These are phyloP conservation scores for Beris chalybata DNA, from an alignment of 2,888 invertebrate species.

Conservation along the genomic window DNA sequence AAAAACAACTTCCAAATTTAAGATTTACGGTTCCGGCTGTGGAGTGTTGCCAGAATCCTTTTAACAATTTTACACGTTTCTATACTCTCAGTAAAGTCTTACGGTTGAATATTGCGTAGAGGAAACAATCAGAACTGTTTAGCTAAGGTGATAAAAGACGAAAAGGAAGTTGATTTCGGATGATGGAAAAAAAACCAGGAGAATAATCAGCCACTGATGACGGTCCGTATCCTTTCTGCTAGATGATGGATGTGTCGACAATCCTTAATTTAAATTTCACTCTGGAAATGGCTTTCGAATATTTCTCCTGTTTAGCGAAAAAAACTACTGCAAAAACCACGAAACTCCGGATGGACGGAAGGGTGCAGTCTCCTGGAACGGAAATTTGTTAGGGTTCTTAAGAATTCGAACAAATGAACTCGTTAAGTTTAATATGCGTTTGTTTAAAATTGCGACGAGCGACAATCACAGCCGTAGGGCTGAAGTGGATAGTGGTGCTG, in stretches of 20 bases:
- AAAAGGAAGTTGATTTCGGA: neutral
- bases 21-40: neutral
- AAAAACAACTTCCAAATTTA: slow-evolving; percentile 1
- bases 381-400: neutral
- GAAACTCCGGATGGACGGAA: too few relatives aligned
- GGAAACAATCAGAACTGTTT: slow-evolving; percentile 1
- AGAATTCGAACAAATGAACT: slow-evolving; percentile 6
- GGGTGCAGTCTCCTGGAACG: too few relatives aligned
- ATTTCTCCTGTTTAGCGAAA: too few relatives aligned
- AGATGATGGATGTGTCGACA: slow-evolving; percentile 5
- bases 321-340: too few relatives aligned
- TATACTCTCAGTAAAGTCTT: slow-evolving; percentile 1
- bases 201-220: neutral
- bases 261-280: slow-evolving; percentile 6
- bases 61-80: slow-evolving; percentile 12
- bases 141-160: neutral
- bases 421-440: neutral
- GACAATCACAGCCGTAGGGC: too few relatives aligned
- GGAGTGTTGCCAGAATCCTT: neutral
- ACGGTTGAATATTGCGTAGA: neutral
- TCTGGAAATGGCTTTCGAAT: too few relatives aligned
- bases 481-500: too few relatives aligned
- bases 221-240: neutral
- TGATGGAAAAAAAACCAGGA: neutral
- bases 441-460: too few relatives aligned